A percentile compares a stretch with the other conserved stretches of the same genome.
Conservation (phyloP, 2,888 invertebrate genomes). For the Andrena bucephala region DNA sequence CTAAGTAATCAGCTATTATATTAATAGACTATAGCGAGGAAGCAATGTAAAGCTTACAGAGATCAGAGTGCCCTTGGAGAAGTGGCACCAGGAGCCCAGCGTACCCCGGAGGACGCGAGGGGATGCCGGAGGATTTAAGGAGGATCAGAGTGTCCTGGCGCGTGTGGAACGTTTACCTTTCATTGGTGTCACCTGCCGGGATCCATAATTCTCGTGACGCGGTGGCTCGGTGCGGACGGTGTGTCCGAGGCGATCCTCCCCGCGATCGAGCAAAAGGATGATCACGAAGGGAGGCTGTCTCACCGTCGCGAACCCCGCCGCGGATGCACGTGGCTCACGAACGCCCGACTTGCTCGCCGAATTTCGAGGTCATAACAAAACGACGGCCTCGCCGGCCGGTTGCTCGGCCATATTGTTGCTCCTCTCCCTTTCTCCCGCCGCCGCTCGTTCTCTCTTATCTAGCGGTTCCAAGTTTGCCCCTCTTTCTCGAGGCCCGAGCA, state of each 20-base stretch:
- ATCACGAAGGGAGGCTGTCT: not conserved
- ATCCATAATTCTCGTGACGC: conserved; percentile 76
- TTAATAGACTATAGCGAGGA: too few relatives aligned
- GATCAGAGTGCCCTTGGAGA: too few relatives aligned
- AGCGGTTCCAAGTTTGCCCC: conserved; percentile 20
- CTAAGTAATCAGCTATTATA: too few relatives aligned
- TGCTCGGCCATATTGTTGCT: conserved; percentile 77
- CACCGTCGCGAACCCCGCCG: conserved; percentile 14
- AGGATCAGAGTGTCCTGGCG: not conserved
- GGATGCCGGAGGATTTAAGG: not conserved
- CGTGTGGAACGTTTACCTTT: conserved; percentile 69
- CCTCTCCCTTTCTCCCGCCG: conserved; percentile 36
- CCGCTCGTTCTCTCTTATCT: conserved; percentile 57
- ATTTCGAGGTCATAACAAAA: conserved; percentile 79
- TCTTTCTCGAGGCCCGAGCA: conserved; percentile 56
- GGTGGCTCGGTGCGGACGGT: conserved; percentile 38
- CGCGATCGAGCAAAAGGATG: conserved; percentile 18
- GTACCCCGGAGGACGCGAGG: not conserved
- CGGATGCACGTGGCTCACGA: conserved; percentile 68
- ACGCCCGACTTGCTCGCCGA: conserved; percentile 54
- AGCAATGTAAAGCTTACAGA: too few relatives aligned
- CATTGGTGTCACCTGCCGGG: conserved; percentile 81
- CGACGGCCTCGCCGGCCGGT: conserved; percentile 76
- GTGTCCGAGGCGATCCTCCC: conserved; percentile 7
- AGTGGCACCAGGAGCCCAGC: too few relatives aligned